Percentiles rank a stretch among this genome's conserved stretches.
Conservation (phyloP, 64 coral and sea anemone species). For the Orbicella faveolata region DNA sequence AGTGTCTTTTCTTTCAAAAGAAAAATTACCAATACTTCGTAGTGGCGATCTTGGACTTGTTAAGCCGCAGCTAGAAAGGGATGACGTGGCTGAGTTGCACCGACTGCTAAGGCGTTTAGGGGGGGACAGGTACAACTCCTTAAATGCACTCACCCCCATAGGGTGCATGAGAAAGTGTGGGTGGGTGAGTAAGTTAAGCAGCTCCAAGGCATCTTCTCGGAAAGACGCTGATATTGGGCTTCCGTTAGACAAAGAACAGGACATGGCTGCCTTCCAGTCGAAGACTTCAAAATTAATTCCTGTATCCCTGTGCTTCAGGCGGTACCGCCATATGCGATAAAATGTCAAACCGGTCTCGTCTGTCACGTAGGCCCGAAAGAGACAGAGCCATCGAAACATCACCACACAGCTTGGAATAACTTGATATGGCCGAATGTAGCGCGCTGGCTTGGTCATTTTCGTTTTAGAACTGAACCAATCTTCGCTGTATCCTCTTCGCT, state of each 20-base stretch:
- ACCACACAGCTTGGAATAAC: constrained; percentile 89
- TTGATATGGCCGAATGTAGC: constrained; percentile 89
- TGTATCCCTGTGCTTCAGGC: constrained; percentile 74
- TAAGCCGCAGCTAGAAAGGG: constrained; percentile 19
- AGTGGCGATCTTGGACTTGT: constrained; percentile 36
- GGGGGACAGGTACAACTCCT: constrained; percentile 6
- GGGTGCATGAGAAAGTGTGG: constrained; percentile 95
- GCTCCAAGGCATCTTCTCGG: constrained; percentile 77
- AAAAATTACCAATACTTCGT: constrained; percentile 14
- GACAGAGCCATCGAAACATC: constrained; percentile 85
- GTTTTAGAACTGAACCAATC: constrained; percentile 77
- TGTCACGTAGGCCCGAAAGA: constrained; percentile 70
- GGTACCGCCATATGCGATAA: constrained; percentile 93
- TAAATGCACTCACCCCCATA: constrained; percentile 49
- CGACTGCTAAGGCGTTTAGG: constrained; percentile 13
- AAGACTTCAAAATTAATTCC: constrained; percentile 88
- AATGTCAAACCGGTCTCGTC: constrained; percentile 85
- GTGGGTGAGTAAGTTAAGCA: constrained; percentile 78
- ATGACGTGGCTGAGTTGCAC: constrained; percentile 13
- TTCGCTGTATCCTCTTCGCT: constrained; percentile 80
- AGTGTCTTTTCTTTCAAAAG: constrained; percentile 21
- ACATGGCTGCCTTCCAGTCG: constrained; percentile 99
- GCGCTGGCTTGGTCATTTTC: constrained; percentile 56
- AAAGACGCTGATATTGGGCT: constrained; percentile 63
- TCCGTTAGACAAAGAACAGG: constrained; percentile 75